Percentiles rank a stretch among this genome's conserved stretches.
Evolutionary conservation across 1,140 invertebrate genomes (phyloP).

Genomic region (Drosophila sp.): DNA sequence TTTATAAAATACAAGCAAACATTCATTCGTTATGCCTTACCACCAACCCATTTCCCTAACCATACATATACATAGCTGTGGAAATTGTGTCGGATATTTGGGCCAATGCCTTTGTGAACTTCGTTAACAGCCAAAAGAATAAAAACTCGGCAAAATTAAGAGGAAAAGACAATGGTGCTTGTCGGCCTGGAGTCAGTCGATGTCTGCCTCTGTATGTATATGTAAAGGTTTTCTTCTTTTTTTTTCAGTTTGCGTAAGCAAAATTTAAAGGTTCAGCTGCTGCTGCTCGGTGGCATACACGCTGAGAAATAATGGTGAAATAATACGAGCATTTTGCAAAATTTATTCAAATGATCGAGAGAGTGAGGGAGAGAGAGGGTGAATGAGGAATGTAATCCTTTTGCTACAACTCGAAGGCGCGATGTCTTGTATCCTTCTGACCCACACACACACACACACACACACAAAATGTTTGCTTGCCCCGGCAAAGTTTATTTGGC

Average conservation of each 20-base stretch:
- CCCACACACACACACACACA: background rate
- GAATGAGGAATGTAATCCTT: slow-evolving; percentile 1
- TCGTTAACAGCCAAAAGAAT: slow-evolving; percentile 31
- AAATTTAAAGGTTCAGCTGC: slow-evolving; percentile 6
- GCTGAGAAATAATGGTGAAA: slow-evolving; percentile 12
- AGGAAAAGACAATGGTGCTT: slow-evolving; percentile 17
- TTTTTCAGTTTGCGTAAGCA: slow-evolving; percentile 4
- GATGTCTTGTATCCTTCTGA: background rate
- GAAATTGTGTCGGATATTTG: slow-evolving; percentile 54
- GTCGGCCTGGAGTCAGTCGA: background rate
- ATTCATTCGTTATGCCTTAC: slow-evolving; percentile 31
- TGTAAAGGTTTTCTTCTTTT: background rate
- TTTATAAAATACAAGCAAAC: slow-evolving; percentile 63
- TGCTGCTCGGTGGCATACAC: background rate
- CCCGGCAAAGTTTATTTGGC: slow-evolving; percentile 18
- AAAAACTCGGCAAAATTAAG: slow-evolving; percentile 19
- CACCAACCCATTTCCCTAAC: slow-evolving; percentile 16
- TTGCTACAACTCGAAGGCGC: background rate
- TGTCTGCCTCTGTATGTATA: background rate
- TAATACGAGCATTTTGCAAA: slow-evolving; percentile 10
- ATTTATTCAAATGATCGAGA: background rate
- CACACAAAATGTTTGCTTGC: slow-evolving; percentile 5
- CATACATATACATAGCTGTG: slow-evolving; percentile 26
- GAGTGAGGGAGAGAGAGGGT: background rate
- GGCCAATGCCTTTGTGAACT: slow-evolving; percentile 51